phyloP scores from a whole-genome alignment of 1,140 invertebrate genomes.

The Scaptomyza montana region DNA sequence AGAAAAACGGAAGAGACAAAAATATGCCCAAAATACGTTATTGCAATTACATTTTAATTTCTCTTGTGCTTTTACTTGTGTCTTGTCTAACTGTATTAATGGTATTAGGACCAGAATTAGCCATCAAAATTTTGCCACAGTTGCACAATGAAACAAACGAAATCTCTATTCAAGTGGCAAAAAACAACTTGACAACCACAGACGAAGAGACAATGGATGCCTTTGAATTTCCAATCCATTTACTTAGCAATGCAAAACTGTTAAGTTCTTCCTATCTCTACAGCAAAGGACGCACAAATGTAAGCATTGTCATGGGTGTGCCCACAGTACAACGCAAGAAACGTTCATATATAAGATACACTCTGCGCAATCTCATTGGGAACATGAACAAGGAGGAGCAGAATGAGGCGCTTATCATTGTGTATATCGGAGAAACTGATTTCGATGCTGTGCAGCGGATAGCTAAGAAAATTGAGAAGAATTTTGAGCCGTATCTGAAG shows the following conservation, averaged over 20 bases:
- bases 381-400: slow-evolving; percentile 91
- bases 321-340: slow-evolving; percentile 95
- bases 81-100: no score
- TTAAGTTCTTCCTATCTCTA: slow-evolving; percentile 70
- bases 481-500: slow-evolving; percentile 90
- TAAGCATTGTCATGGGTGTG: slow-evolving; percentile 92
- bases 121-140: no score
- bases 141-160: no score
- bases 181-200: no score
- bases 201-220: no score
- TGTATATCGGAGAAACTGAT: slow-evolving; percentile 95
- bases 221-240: neutral
- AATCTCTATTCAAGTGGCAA: no score
- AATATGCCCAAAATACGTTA: no score
- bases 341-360: slow-evolving; percentile 94
- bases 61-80: no score
- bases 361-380: slow-evolving; percentile 93
- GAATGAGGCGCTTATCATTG: slow-evolving; percentile 93
- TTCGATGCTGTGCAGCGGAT: slow-evolving; percentile 88
- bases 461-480: slow-evolving; percentile 89
- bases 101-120: no score
- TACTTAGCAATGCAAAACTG: no score
- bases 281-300: slow-evolving; percentile 89
- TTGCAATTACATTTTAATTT: no score
- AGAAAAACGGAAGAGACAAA: no score